Base-by-base conservation (phyloP, 1,140 invertebrate genomes). In the Formica selysi region DNA sequence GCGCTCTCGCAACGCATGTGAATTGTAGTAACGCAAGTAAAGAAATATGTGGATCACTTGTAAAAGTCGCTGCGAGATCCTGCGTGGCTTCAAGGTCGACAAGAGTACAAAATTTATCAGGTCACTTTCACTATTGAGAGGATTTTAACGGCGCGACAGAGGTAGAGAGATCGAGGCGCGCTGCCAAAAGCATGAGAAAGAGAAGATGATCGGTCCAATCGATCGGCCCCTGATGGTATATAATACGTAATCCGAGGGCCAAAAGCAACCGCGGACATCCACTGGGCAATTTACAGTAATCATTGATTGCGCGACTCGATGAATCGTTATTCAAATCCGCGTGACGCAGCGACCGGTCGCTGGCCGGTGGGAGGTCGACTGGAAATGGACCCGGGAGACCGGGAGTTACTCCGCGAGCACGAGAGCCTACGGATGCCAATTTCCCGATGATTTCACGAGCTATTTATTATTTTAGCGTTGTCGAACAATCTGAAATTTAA, bases 51-150 rank as follows among this genome's bases (percentile, higher is more conserved):
- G 29, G 67, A 62, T 68, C 48, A 44, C 29, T 44, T n/a, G n/a
- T 44, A 88, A 85, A 90, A 87, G 89, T 86, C 36, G 41, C 22
- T 29, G 57, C 26, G 16, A 36, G 51, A 51, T 57, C 59, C 62
- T 59, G 59, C 29, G 19, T 26, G 57, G 54, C 61, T 26, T 26
- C 90, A 91, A 91, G 89, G 90, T 90, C 68, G 86, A 10, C 65
- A 29, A 74, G 54, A 80, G 38, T 41, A 76, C 59, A 61, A 81
- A 74, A 11, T 87, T 81, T 70, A 68, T 59, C 79, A 51, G 62
- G 79, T 87, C 78, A 91, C 91, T 91, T 91, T 91, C 91, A 91
- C 88, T 84, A 57, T 48, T 73, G 73, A 87, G 81, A 85, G 89
- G 71, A 64, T 51, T 67, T 76, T 73, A 51, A 73, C 13, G 26